A percentile compares a stretch with the other conserved stretches of the same genome.
Conservation (phyloP, 2,797 vertebrate species). For the Molossus molossus region DNA sequence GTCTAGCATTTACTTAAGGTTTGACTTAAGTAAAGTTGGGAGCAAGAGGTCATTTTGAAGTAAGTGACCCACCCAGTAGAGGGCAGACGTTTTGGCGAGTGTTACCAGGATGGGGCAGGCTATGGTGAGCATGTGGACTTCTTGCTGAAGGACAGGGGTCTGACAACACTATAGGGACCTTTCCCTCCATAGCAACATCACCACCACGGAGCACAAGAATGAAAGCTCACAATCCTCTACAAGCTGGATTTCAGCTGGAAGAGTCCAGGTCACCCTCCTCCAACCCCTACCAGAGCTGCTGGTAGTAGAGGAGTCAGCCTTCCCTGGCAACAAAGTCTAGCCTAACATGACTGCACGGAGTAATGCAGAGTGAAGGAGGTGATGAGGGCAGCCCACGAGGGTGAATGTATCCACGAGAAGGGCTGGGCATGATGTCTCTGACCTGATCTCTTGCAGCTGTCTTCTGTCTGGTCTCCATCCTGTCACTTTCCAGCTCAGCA, state of each 20-base stretch:
- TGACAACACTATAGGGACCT: neutral
- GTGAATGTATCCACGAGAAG: neutral
- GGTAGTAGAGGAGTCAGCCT: neutral
- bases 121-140: neutral
- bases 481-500: neutral
- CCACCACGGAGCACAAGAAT: neutral
- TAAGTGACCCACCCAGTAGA: neutral
- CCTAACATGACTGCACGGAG: neutral
- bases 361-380: neutral
- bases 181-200: neutral
- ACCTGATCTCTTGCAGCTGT: neutral
- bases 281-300: neutral
- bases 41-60: neutral
- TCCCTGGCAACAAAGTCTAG: neutral
- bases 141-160: neutral
- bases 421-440: neutral
- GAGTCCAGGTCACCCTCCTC: neutral
- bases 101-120: fast-evolving
- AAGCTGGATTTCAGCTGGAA: neutral
- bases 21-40: neutral
- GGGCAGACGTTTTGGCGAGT: neutral
- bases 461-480: neutral
- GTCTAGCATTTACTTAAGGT: neutral
- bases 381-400: neutral
- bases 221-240: neutral